Base-by-base conservation (phyloP, 1,140 invertebrate genomes). In the Polypedilum vanderplanki region DNA sequence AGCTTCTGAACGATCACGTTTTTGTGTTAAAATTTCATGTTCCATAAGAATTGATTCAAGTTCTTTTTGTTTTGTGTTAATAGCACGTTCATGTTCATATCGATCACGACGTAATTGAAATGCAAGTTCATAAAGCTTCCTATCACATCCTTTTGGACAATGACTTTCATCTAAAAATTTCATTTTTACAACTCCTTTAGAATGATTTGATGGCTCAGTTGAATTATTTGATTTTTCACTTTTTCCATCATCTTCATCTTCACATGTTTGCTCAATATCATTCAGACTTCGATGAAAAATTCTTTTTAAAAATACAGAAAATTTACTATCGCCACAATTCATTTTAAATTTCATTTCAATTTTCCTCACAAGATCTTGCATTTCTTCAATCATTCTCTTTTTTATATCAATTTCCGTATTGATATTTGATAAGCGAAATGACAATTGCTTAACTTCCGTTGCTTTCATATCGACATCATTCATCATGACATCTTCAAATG, bases 81-180 rank as follows among this genome's bases (percentile, higher is more conserved):
- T 79, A 22, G 78, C 73, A 24, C 80, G 77, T 78, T 88, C 87
- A 10, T 83, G 77, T 1, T 79, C 78, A 78, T 86, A 88, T 81
- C 88, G 85, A 67, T 86, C 85, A 64, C 85, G 79, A 65, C 90
- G 84, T 78, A 90, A 81, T 10, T 84, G 79, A 77, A 90, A 88
- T n/a, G 89, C 87, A 75, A 87, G 80, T 33, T 91, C 85, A 78
- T 89, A 92, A 2, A 90, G 80, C 1, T 86, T 85, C 75, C 84
- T 85, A 73, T 93, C 90, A 79, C 91, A 91, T 1, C 88, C 91
- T 22, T 87, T 83, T 0, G 93, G 93, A 79, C 92, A 93, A 18
- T 90, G 82, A 79, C 87, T 89, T 77, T 93, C 90, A 79, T 94
- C 91, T 20, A 90, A 85, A 9, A 86, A 85, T 24, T 90, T 85